A percentile compares a stretch with the other conserved stretches of the same genome.
Evolutionary conservation across 2,113 vertebrate species (phyloP).

Genomic region (Campylorhamphus procurvoides): DNA sequence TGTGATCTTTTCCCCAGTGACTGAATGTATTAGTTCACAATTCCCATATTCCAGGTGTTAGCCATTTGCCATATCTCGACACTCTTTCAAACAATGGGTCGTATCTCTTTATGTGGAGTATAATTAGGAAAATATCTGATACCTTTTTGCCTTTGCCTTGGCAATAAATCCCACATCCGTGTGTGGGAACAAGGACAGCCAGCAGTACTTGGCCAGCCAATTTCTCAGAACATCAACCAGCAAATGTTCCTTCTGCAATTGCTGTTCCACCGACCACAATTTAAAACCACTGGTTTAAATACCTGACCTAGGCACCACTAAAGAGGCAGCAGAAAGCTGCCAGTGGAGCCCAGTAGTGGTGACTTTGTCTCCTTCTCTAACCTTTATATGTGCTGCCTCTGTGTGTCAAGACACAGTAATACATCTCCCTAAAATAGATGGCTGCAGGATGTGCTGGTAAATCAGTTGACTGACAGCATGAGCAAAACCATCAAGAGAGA

Average conservation of each 20-base stretch:
- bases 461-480: neutral
- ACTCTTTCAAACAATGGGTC: neutral
- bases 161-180: neutral
- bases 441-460: neutral
- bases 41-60: neutral
- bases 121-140: conserved; percentile 31
- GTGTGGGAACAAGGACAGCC: conserved; percentile 30
- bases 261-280: neutral
- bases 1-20: neutral
- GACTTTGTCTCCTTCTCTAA: conserved; percentile 24
- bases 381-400: conserved; percentile 59
- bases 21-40: neutral
- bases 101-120: neutral
- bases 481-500: neutral
- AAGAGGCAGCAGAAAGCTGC: neutral
- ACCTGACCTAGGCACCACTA: neutral
- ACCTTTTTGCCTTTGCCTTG: conserved; percentile 31
- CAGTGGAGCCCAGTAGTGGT: neutral
- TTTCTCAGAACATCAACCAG: conserved; percentile 57
- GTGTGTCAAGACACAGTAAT: conserved; percentile 49
- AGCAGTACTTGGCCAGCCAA: conserved; percentile 14
- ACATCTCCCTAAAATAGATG: conserved; percentile 38
- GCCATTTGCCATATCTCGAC: neutral
- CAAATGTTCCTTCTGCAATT: conserved; percentile 22
- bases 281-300: conserved; percentile 12